Percentiles rank a stretch among this genome's conserved stretches.
These are phyloP conservation scores for Cheirogaleus major DNA, from an alignment of 2,797 vertebrate genomes.

Conservation along the genomic window DNA sequence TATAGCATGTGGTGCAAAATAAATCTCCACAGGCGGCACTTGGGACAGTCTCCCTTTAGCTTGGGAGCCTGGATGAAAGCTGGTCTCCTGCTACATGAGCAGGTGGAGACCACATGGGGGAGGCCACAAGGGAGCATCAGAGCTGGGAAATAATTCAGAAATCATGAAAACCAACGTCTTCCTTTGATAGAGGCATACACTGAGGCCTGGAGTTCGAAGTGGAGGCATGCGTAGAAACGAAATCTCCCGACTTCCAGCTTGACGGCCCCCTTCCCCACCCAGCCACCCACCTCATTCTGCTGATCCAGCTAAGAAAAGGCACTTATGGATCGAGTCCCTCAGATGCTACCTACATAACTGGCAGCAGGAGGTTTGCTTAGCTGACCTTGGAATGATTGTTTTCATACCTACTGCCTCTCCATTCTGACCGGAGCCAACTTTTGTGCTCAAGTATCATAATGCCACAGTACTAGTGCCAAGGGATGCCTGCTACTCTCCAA, in stretches of 20 bases:
- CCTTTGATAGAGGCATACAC: not conserved
- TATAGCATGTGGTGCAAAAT: not conserved
- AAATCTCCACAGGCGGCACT: not conserved
- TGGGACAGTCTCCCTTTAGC: not conserved
- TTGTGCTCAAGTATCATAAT: not conserved
- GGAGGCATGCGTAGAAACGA: not conserved
- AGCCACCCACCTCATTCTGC: not conserved
- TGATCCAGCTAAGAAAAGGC: not conserved
- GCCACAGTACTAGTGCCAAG: not conserved
- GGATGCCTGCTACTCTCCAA: not conserved
- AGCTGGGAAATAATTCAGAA: not conserved
- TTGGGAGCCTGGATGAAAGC: not conserved
- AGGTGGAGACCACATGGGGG: not conserved
- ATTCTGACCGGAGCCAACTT: not conserved
- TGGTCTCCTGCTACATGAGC: not conserved
- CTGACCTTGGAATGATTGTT: not conserved
- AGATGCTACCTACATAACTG: not conserved
- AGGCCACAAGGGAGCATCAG: not conserved
- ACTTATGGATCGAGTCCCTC: not conserved
- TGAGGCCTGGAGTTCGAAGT: rapidly evolving
- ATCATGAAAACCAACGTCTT: not conserved
- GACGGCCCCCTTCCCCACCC: not conserved
- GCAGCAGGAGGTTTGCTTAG: not conserved
- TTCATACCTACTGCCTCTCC: not conserved
- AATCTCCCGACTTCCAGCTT: not conserved